Percentiles rank a stretch among this genome's conserved stretches.
phyloP scores from a whole-genome alignment of 2,797 vertebrate genomes.

The Capromys pilorides region DNA sequence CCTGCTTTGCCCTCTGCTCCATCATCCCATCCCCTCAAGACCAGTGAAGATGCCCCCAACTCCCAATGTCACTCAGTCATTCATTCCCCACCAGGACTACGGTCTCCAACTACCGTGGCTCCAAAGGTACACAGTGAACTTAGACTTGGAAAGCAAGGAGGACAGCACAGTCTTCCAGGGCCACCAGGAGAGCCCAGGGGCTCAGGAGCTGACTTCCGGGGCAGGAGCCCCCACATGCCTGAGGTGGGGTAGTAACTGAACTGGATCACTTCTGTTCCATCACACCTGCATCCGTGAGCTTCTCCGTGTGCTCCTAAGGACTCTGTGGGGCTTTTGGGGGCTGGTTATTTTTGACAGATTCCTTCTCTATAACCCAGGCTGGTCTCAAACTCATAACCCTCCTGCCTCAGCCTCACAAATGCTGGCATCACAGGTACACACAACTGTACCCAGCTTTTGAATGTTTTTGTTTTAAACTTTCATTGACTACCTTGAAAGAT shows the following conservation, averaged over 20 bases:
- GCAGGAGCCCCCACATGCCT: neutral
- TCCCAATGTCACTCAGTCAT: neutral
- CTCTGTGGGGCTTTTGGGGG: neutral
- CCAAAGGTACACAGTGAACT: neutral
- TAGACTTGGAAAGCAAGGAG: neutral
- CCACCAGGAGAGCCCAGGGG: neutral
- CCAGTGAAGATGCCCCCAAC: neutral
- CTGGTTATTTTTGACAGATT: neutral
- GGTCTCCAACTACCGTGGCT: neutral
- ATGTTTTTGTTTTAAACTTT: neutral
- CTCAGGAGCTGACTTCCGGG: neutral
- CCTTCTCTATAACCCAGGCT: neutral
- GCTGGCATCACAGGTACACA: neutral
- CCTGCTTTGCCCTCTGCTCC: neutral
- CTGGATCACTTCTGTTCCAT: neutral
- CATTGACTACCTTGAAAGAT: neutral
- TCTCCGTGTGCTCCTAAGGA: neutral
- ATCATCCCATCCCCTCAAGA: neutral
- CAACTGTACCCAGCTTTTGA: neutral
- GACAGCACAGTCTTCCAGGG: neutral
- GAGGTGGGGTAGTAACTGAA: neutral
- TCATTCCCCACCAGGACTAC: neutral
- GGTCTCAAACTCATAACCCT: neutral
- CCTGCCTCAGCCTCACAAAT: neutral
- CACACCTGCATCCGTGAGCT: neutral